Conservation (phyloP, 2,888 invertebrate species). For the Nephrotoma flavescens region DNA sequence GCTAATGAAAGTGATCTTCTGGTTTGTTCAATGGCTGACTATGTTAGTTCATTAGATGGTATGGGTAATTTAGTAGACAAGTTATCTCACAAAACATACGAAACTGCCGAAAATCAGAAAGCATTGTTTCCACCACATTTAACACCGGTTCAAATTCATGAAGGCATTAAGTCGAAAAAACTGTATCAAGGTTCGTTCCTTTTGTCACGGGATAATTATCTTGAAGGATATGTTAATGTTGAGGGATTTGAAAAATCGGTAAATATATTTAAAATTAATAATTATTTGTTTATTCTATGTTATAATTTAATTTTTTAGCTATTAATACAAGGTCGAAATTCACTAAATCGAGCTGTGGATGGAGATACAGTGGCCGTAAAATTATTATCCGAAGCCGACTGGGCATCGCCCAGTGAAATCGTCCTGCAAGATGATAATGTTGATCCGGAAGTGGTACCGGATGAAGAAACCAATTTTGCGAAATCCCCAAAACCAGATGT, state of each 20-base stretch:
- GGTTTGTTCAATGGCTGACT: slow-evolving; percentile 50
- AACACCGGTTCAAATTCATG: slow-evolving; percentile 58
- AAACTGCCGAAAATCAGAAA: slow-evolving; percentile 41
- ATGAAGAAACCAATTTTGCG: slow-evolving; percentile 40
- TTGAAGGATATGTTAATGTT: slow-evolving; percentile 78
- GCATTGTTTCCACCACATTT: slow-evolving; percentile 76
- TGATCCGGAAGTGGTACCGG: slow-evolving; percentile 51
- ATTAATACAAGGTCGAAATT: slow-evolving; percentile 67
- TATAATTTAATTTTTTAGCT: slow-evolving; percentile 36
- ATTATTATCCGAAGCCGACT: slow-evolving; percentile 73
- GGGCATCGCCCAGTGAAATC: slow-evolving; percentile 82
- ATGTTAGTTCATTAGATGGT: slow-evolving; percentile 56
- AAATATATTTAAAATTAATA: slow-evolving; percentile 24
- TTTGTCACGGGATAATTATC: slow-evolving; percentile 83
- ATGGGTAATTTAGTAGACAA: slow-evolving; percentile 65
- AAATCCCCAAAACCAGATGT: slow-evolving; percentile 21
- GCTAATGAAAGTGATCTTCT: slow-evolving; percentile 55
- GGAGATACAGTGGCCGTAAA: slow-evolving; percentile 88
- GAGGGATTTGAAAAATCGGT: slow-evolving; percentile 68
- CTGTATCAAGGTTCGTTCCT: slow-evolving; percentile 67
- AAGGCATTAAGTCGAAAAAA: slow-evolving; percentile 62
- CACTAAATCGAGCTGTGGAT: slow-evolving; percentile 87
- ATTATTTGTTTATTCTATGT: slow-evolving; percentile 8
- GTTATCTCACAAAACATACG: slow-evolving; percentile 51
- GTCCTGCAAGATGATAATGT: slow-evolving; percentile 58